Evolutionary conservation across 2,888 invertebrate genomes (phyloP).

Genomic region (Eretmocerus hayati): DNA sequence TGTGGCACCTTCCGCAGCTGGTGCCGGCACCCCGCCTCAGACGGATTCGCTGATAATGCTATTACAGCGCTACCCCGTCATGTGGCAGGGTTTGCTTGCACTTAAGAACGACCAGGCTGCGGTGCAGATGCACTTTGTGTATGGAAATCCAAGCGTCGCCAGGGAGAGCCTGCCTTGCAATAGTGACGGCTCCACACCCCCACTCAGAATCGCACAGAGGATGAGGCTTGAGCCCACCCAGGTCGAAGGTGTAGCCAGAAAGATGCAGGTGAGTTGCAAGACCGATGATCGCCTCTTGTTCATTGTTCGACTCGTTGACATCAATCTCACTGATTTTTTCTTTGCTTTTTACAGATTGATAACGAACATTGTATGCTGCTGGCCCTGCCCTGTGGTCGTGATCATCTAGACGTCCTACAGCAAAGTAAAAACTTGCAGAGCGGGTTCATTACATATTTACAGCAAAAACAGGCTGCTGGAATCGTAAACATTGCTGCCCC

Average conservation of each 20-base stretch:
- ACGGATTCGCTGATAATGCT: conserved; percentile 76
- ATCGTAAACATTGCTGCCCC: conserved; percentile 94
- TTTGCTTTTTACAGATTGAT: conserved; percentile 72
- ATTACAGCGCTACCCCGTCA: conserved; percentile 85
- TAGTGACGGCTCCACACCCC: conserved; percentile 75
- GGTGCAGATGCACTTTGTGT: conserved; percentile 98
- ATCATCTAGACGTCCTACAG: conserved; percentile 87
- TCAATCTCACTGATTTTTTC: not conserved
- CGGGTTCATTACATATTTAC: conserved; percentile 93
- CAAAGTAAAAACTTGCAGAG: conserved; percentile 84
- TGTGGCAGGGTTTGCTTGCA: conserved; percentile 95
- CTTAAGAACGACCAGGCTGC: conserved; percentile 95
- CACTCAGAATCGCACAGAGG: conserved; percentile 88
- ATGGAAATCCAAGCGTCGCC: conserved; percentile 86
- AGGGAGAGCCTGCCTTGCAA: conserved; percentile 80
- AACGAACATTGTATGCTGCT: conserved; percentile 94
- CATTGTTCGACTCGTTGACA: not conserved
- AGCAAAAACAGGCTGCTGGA: conserved; percentile 96
- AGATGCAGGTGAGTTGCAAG: conserved; percentile 74
- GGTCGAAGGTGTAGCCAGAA: conserved; percentile 90
- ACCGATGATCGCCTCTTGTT: not conserved
- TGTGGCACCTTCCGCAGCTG: conserved; percentile 48
- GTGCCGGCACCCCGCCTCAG: conserved; percentile 50
- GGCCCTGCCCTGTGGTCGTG: conserved; percentile 91
- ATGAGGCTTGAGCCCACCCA: conserved; percentile 96